Base-by-base conservation (phyloP, 1,140 invertebrate genomes). In the Cheumatopsyche charites region DNA sequence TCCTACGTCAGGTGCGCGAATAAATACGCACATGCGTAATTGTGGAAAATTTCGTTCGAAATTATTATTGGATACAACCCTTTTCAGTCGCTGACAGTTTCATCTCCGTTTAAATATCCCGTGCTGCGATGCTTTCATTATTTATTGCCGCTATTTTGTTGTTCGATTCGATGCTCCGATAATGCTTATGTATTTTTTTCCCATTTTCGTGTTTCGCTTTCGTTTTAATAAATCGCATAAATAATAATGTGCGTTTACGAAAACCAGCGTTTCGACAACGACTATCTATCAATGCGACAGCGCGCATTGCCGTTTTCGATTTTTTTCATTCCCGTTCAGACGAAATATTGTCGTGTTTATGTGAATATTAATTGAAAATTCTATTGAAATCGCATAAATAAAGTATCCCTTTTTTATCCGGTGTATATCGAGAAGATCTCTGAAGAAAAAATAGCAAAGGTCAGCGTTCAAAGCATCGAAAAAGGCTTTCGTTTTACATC, bases 31-130 rank as follows among this genome's bases (percentile, higher is more conserved):
- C 19, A 21, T n/a, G 19, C 23, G 23, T 36, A 36, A 49, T 15
- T 47, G 19, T n/a, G 5, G 67, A 55, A 66, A 36, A 58, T 41
- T 61, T 25, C 67, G 58, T 72, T 72, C 62, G 42, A 67, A 70
- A 72, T 72, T 72, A 72, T 58, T 72, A 72, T 72, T 66, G 65
- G 67, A 72, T 72, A 55, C 58, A 72, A 43, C 55, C 70, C 47
- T 72, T 72, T 67, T 47, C 58, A 26, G 1, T 67, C 36, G 29
- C 41, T 72, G 70, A 72, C 70, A 66, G 29, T 61, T 72, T 72
- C 70, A 67, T 72, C 63, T 72, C 70, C 63, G 63, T 72, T 72
- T 72, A 66, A 72, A 55, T 55, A 67, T 42, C 70, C 61, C 29
- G 21, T 29, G n/a, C 19, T 15, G 43, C 43, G 70, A 70, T 21